Evolutionary conservation across 2,888 invertebrate genomes (phyloP).

Genomic region (Ctenicera cuprea): DNA sequence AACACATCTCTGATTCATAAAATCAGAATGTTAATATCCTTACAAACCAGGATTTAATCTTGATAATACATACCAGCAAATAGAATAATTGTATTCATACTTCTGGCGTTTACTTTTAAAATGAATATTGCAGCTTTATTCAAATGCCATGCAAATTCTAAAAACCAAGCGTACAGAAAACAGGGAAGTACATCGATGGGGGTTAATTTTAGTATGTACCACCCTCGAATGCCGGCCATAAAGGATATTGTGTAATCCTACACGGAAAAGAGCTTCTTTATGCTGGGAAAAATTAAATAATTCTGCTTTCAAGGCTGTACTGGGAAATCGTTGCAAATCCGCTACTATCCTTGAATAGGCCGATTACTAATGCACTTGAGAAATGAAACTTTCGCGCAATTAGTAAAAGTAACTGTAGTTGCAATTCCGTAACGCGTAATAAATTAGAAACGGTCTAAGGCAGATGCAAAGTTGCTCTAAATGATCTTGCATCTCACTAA

Average conservation of each 20-base stretch:
- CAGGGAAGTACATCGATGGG: neutral
- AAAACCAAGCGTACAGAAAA: neutral
- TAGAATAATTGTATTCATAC: conserved; percentile 13
- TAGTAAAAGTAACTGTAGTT: conserved; percentile 24
- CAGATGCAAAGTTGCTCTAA: neutral
- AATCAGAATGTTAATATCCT: neutral
- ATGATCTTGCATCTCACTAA: too few species aligned
- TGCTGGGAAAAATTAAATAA: too few species aligned
- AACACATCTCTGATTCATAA: neutral
- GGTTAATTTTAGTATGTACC: neutral
- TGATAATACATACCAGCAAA: neutral
- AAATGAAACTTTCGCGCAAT: conserved; percentile 21
- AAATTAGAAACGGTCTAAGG: neutral
- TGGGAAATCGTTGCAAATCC: conserved; percentile 2
- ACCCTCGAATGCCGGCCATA: neutral
- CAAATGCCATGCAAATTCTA: conserved; percentile 16
- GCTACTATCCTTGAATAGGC: neutral
- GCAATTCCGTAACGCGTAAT: conserved; percentile 6
- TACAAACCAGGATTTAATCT: conserved; percentile 18
- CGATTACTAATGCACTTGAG: conserved; percentile 9
- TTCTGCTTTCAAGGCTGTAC: neutral
- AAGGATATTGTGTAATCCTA: too few species aligned
- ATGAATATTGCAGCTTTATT: conserved; percentile 12
- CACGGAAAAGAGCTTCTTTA: too few species aligned
- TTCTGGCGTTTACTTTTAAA: conserved; percentile 11